These are phyloP conservation scores for Melikaiella ostensackeni DNA, from an alignment of 2,888 invertebrate species.

Conservation along the genomic window DNA sequence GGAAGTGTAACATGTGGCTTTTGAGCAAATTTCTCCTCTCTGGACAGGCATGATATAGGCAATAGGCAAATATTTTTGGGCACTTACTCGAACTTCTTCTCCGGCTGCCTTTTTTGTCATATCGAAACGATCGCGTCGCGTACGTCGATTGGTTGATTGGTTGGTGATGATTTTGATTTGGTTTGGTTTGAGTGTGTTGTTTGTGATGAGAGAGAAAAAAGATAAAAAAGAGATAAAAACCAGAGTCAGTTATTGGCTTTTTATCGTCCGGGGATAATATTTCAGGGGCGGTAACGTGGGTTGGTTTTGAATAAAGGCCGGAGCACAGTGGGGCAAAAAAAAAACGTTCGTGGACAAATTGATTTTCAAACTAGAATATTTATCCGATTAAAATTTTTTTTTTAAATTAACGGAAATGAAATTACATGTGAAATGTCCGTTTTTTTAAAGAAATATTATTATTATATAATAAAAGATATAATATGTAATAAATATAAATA, in stretches of 20 bases:
- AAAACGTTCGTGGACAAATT: no score
- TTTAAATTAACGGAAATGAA: no score
- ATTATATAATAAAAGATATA: no score
- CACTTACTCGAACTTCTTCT: slow-evolving; percentile 85
- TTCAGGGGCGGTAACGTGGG: slow-evolving; percentile 37
- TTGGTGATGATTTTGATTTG: slow-evolving; percentile 67
- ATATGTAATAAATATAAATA: no score
- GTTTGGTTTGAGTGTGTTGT: slow-evolving; percentile 68
- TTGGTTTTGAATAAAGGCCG: slow-evolving; percentile 1
- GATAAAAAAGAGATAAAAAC: slow-evolving; percentile 71
- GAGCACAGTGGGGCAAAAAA: no score
- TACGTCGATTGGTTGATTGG: slow-evolving; percentile 67
- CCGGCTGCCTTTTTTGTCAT: slow-evolving; percentile 81
- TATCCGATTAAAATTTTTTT: no score
- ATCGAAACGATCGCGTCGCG: slow-evolving; percentile 71
- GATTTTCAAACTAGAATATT: no score
- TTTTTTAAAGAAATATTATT: no score
- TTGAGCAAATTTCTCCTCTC: no score
- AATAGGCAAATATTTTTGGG: slow-evolving; percentile 47
- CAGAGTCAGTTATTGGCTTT: slow-evolving; percentile 76
- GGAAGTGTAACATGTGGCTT: no score
- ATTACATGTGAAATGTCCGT: no score
- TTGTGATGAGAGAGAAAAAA: slow-evolving; percentile 65
- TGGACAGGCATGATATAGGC: no score
- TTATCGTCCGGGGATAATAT: slow-evolving; percentile 59